A percentile compares a stretch with the other conserved stretches of the same genome.
Evolutionary conservation across 2,797 vertebrate species (phyloP).

Genomic region (Melanogrammus aeglefinus): DNA sequence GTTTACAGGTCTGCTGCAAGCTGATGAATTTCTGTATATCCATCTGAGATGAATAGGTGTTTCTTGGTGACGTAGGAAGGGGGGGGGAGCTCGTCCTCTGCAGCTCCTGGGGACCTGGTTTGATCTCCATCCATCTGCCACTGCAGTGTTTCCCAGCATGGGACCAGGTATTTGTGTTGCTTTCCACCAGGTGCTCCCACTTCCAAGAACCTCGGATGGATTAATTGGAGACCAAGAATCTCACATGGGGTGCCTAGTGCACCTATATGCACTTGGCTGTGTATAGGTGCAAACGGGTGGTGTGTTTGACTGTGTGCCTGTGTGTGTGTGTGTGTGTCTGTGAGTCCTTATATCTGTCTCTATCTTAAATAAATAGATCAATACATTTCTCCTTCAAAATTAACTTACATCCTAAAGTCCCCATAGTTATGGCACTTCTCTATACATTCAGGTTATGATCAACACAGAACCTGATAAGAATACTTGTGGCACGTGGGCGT

Average conservation of each 20-base stretch:
- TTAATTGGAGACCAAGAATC: not conserved
- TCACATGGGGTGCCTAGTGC: too few relatives aligned
- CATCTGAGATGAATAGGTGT: not conserved
- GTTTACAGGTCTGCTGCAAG: slow-evolving; percentile 6
- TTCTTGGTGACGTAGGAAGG: not conserved
- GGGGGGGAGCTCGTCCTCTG: not conserved
- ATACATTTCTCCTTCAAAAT: not conserved
- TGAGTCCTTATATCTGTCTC: too few relatives aligned
- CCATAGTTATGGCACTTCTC: not conserved
- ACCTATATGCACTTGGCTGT: not conserved
- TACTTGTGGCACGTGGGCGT: not conserved
- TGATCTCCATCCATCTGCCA: too few relatives aligned
- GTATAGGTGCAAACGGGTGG: not conserved
- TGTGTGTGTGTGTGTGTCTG: too few relatives aligned
- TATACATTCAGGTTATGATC: not conserved
- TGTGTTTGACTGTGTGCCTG: not conserved
- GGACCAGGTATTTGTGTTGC: not conserved
- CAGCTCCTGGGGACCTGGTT: not conserved
- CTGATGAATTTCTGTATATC: not conserved
- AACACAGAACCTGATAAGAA: not conserved
- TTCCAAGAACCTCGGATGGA: not conserved
- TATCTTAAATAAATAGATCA: not conserved
- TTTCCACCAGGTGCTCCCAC: not conserved
- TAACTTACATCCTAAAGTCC: not conserved
- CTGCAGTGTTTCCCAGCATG: too few relatives aligned